These are phyloP conservation scores for Bergia sp. DNA, from an alignment of 92 coral and sea anemone species.

Conservation along the genomic window DNA sequence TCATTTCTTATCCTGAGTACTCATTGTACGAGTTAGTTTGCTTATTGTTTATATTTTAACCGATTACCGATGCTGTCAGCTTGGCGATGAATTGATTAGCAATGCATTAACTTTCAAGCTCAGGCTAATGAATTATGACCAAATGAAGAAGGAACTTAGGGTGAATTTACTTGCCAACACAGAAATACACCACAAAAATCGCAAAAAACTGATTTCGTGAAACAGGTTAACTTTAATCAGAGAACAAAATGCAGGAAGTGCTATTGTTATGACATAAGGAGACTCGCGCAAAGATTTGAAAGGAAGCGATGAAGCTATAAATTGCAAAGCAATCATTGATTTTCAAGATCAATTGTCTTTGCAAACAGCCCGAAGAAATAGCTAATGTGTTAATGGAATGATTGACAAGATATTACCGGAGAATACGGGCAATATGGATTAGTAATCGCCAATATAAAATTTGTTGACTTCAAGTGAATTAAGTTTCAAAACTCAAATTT, in stretches of 20 bases:
- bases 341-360: conserved; percentile 15
- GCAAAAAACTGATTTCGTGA: neutral
- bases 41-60: neutral
- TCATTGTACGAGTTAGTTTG: conserved; percentile 7
- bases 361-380: conserved; percentile 14
- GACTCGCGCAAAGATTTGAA: neutral
- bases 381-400: conserved; percentile 23
- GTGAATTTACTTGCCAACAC: neutral
- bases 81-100: conserved; percentile 1
- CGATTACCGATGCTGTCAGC: conserved; percentile 16
- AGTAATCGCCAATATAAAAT: neutral
- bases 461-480: neutral
- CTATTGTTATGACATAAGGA: neutral
- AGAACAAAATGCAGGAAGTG: neutral
- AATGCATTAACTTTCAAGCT: neutral
- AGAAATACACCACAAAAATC: neutral
- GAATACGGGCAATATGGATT: neutral
- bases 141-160: neutral
- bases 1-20: neutral
- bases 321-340: conserved; percentile 20
- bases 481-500: neutral
- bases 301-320: conserved; percentile 10
- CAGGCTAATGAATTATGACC: conserved; percentile 14
- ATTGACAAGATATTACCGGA: neutral
- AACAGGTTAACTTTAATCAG: neutral